Percentiles rank a stretch among this genome's conserved stretches.
These are phyloP conservation scores for Vireo griseus DNA, from an alignment of 2,797 vertebrate species.

Conservation along the genomic window DNA sequence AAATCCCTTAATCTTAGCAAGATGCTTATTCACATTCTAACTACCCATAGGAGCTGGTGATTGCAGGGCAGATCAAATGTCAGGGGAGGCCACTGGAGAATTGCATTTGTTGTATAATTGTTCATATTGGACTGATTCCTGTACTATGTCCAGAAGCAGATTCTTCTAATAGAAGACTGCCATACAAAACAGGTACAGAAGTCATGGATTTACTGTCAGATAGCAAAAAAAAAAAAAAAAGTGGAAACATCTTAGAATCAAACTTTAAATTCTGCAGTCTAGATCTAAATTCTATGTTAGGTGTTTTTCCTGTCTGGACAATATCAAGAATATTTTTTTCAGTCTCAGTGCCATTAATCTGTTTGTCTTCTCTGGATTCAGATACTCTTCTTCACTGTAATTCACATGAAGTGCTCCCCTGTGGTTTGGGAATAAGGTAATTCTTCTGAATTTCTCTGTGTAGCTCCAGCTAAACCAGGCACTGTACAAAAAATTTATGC, in stretches of 20 bases:
- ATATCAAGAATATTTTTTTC: neutral
- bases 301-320: neutral
- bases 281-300: neutral
- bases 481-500: neutral
- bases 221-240: neutral
- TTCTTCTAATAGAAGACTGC: neutral
- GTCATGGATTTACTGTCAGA: neutral
- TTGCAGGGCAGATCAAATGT: neutral
- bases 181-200: neutral
- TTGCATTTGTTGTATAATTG: neutral
- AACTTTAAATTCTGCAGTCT: neutral
- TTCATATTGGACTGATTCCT: neutral
- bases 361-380: neutral
- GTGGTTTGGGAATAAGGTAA: neutral
- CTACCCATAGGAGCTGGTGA: accelerated
- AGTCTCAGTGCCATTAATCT: neutral
- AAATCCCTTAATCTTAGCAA: neutral
- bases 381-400: neutral
- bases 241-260: neutral
- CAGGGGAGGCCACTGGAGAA: neutral
- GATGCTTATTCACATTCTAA: neutral
- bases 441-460: neutral
- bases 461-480: neutral
- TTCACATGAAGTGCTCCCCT: neutral
- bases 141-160: neutral